Percentiles rank a stretch among this genome's conserved stretches.
Conservation (phyloP, 2,797 vertebrate species). For the Benthosema pterotum region DNA sequence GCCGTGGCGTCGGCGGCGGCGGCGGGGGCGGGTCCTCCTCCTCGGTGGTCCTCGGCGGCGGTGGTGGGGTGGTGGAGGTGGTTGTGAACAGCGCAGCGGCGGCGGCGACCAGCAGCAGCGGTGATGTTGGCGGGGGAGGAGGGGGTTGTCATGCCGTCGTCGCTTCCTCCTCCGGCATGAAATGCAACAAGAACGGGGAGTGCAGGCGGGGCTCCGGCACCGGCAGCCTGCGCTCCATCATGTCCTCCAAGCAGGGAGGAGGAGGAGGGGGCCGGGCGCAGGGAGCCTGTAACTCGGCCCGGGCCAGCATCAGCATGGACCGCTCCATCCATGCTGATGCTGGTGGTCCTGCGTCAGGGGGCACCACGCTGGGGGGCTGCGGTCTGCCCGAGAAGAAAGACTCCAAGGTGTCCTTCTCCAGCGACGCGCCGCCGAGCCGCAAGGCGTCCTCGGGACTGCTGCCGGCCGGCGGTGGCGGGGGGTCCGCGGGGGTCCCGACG, state of each 20-base stretch:
- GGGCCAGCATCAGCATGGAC: constrained; percentile 83
- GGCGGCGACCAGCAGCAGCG: constrained; percentile 57
- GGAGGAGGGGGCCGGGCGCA: constrained; percentile 77
- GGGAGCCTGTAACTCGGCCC: constrained; percentile 78
- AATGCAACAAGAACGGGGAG: constrained; percentile 89
- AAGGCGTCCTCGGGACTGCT: constrained; percentile 75
- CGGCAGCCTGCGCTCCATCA: constrained; percentile 84
- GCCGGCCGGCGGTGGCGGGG: too few relatives aligned
- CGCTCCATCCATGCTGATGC: too few relatives aligned
- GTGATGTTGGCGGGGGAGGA: constrained; percentile 64
- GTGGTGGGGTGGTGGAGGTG: constrained; percentile 16
- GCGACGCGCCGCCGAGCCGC: constrained; percentile 76
- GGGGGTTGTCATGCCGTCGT: constrained; percentile 70
- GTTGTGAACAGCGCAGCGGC: constrained; percentile 4
- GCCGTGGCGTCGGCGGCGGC: constrained; percentile 2
- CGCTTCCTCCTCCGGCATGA: constrained; percentile 79
- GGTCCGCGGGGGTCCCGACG: background rate
- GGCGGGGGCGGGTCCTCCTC: constrained; percentile 52
- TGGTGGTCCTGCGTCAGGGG: constrained; percentile 75
- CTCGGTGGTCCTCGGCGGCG: background rate
- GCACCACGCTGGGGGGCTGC: constrained; percentile 65
- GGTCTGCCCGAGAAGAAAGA: constrained; percentile 81
- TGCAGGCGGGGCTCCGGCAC: constrained; percentile 84
- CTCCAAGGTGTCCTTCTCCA: constrained; percentile 84
- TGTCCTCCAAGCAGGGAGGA: constrained; percentile 75